Percentiles rank a stretch among this genome's conserved stretches.
Evolutionary conservation across 2,113 vertebrate genomes (phyloP).

Genomic region (cat (Felis catus)): DNA sequence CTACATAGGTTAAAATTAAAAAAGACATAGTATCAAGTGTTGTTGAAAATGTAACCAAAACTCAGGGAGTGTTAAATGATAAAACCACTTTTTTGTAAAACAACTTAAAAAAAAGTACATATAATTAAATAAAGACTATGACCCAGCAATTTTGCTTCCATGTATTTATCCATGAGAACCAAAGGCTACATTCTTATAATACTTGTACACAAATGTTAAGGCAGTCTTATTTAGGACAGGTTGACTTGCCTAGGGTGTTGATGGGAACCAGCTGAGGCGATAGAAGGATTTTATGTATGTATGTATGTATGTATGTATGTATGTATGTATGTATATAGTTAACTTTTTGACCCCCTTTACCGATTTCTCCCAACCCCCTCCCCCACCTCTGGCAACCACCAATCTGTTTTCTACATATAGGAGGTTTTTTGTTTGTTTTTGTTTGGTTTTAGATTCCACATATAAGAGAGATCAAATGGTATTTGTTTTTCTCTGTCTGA

Average conservation of each 20-base stretch:
- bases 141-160: not conserved
- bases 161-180: not conserved
- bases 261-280: not conserved
- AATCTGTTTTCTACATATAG: not conserved
- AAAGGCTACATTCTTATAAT: not conserved
- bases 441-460: not conserved
- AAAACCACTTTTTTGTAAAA: not conserved
- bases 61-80: not conserved
- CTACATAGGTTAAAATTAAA: not conserved
- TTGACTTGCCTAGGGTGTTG: not conserved
- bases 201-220: not conserved
- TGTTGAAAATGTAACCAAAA: not conserved
- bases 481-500: not conserved
- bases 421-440: not conserved
- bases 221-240: not conserved
- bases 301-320: not conserved
- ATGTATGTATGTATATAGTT: not conserved
- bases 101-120: not conserved
- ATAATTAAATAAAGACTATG: not conserved
- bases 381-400: not conserved
- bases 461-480: not conserved
- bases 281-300: not conserved
- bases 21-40: not conserved
- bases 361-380: accelerated
- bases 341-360: not conserved